Base-by-base conservation (phyloP, 1,140 invertebrate genomes). In the Atopsyche davidsoni region DNA sequence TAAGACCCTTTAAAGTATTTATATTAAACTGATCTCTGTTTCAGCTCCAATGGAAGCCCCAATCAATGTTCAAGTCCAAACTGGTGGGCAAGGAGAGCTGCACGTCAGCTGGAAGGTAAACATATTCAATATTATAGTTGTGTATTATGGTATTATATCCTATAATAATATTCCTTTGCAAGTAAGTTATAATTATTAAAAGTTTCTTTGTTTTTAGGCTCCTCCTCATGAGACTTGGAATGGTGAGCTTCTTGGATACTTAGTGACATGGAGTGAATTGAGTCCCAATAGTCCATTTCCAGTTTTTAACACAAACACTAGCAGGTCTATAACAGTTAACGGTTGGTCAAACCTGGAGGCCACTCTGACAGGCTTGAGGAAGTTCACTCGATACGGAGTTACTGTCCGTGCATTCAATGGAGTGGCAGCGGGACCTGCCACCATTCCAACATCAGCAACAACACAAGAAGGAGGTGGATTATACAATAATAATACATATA, bases 321-420 rank as follows among this genome's bases (percentile, higher is more conserved):
- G 61, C 2, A 53, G 57, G 10, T 61, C 65, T 34, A 59, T 69
- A 19, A 81, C 80, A 25, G 80, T 82, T 7, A 75, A 78, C 50
- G 82, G 83, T 7, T 83, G 82, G 80, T 78, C 80, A 4, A 82
- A 78, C 7, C 77, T 77, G 9, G 80, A 82, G 61, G 66, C 79
- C 56, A 72, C 77, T 25, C 62, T 85, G 16, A 76, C 77, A 9
- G 79, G 77, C 14, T 72, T 91, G 13, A 77, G 81, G 55, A 85
- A 89, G 59, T 90, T 84, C 61, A 86, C 87, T 2, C 79, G 84
- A 50, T 92, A 92, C 66, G 80, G 83, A 45, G 78, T 93, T 35
- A 77, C 80, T 10, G 82, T 95, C 13, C 80, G 85, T 56, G 89
- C 91, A 1, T 89, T 89, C 62, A 96, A 95, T 62, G 81, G 81